phyloP scores from a whole-genome alignment of 37 sponge, comb jelly and placozoan species.

The Aplysina aerophoba region DNA sequence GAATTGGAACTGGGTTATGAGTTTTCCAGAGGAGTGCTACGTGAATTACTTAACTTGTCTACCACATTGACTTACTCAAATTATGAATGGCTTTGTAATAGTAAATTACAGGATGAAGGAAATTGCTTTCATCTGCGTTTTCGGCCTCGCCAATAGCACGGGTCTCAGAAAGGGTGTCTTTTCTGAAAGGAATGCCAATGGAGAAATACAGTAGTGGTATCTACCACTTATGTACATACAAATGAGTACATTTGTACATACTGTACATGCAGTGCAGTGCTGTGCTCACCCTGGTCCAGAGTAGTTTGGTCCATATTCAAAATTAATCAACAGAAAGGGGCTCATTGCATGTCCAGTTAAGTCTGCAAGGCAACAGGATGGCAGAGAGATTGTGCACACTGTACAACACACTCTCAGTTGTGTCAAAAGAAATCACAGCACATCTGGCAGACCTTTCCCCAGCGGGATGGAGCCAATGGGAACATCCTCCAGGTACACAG shows the following conservation, averaged over 20 bases:
- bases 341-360: constrained; percentile 70
- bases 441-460: constrained; percentile 50
- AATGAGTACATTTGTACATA: neutral
- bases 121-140: constrained; percentile 87
- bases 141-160: constrained; percentile 75
- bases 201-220: neutral
- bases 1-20: too few relatives aligned
- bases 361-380: constrained; percentile 27
- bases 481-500: constrained; percentile 84
- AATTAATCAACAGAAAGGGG: constrained; percentile 65
- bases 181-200: constrained; percentile 30
- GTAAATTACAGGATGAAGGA: constrained; percentile 95
- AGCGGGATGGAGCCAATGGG: constrained; percentile 63
- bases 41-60: too few relatives aligned
- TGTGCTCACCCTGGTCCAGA: constrained; percentile 22
- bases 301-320: constrained; percentile 80
- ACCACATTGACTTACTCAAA: neutral
- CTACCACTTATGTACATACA: neutral
- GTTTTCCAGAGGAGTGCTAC: too few relatives aligned
- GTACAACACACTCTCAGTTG: neutral
- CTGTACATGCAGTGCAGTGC: neutral
- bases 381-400: neutral
- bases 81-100: constrained; percentile 67
- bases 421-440: neutral
- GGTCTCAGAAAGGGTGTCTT: constrained; percentile 79